Evolutionary conservation across 2,797 vertebrate genomes (phyloP), one percentile per base, ranked within the genome.

Genomic region (Sus cebifrons): DNA sequence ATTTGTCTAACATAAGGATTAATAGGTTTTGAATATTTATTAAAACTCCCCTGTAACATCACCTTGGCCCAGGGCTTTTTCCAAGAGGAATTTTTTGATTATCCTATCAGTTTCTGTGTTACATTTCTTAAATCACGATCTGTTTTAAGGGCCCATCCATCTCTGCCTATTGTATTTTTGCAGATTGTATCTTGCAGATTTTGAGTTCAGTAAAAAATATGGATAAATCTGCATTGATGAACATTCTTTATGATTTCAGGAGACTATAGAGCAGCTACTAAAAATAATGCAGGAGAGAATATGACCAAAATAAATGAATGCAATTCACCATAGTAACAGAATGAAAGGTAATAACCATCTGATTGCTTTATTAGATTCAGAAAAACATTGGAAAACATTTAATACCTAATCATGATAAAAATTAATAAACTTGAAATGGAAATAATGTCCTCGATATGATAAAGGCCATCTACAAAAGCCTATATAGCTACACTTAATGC

Each of bases 101-200:
- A 62, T 86, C 13, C 25, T 74, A 36, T 49, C 20, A 90, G 18
- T 82, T 90, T 96, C 81, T 62, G 27, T 81, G 12, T 64, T 58
- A 52, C 4, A 89, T 73, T 78, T 82, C 62, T 92, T 81, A 79
- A 68, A 62, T 94, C 44, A 81, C 70, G 44, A 40, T 83, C 13
- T 71, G 17, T 93, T 85, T 64, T n/a, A 68, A 86, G 58, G 56
- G 18, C 44, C 44, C 18, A 71, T 64, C n/a, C 25, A 4, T 89
- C 52, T 13, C 21, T 73, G 18, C 68, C 60, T 96, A 81, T 93
- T 96, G 32, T 18, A 74, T 74, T 54, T 75, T 85, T 77, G 68
- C 36, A 88, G 25, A 81, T 67, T 68, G 27, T 77, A 54, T 54
- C 27, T 77, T 29, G 13, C 64, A 65, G 25, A 29, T 65, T 65